Conservation (phyloP, 2,113 vertebrate species). For the Nothocercus julius region DNA sequence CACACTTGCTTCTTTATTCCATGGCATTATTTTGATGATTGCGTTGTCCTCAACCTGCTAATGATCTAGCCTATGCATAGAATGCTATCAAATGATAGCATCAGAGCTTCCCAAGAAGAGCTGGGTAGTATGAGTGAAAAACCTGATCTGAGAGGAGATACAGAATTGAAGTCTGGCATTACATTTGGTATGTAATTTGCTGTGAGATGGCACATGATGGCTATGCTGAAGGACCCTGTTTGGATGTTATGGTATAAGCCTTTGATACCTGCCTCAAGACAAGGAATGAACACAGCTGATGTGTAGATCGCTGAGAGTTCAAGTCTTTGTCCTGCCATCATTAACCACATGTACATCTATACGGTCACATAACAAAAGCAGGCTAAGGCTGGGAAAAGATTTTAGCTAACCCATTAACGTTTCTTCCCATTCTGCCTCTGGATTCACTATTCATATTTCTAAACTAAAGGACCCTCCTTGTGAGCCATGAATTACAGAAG, state of each 20-base stretch:
- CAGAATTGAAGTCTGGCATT: rapidly evolving
- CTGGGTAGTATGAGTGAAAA: neutral
- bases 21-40: neutral
- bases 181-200: neutral
- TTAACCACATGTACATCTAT: neutral
- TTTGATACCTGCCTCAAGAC: neutral
- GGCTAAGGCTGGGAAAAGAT: neutral
- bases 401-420: neutral
- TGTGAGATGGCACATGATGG: neutral
- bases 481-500: neutral
- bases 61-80: neutral
- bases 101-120: neutral
- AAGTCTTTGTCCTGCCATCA: neutral
- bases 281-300: neutral
- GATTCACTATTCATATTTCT: neutral
- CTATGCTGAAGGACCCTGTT: neutral
- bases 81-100: neutral
- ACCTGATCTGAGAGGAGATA: neutral
- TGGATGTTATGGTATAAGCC: neutral
- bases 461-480: neutral
- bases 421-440: neutral
- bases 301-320: neutral
- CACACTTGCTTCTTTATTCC: neutral
- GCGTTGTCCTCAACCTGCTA: rapidly evolving
- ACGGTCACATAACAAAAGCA: neutral